Percentiles rank a stretch among this genome's conserved stretches.
These are phyloP conservation scores for Cryptomyrus ogoouensis DNA, from an alignment of 2,113 vertebrate genomes.

Conservation along the genomic window DNA sequence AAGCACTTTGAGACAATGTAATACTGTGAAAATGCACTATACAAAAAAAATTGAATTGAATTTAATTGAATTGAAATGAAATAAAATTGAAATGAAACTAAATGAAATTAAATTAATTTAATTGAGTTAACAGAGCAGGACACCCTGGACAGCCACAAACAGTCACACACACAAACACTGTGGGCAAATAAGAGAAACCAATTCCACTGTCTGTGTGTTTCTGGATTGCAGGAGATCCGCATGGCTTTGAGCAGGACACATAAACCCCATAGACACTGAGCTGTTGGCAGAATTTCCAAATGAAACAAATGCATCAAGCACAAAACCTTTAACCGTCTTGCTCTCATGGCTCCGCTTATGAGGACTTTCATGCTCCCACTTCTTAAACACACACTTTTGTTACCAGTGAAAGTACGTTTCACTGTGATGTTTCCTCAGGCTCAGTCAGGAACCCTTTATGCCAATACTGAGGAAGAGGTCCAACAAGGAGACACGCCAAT, in stretches of 20 bases:
- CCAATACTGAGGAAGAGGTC: neutral
- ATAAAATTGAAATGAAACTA: no score
- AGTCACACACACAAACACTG: neutral
- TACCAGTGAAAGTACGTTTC: neutral
- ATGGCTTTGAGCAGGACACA: neutral
- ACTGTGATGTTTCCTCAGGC: neutral
- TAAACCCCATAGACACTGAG: neutral
- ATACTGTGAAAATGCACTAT: no score
- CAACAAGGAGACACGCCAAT: neutral
- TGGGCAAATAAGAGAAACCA: neutral
- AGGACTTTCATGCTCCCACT: neutral
- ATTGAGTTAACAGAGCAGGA: neutral
- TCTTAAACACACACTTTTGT: neutral
- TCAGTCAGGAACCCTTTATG: neutral
- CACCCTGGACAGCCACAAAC: neutral
- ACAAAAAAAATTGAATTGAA: no score
- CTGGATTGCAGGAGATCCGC: neutral
- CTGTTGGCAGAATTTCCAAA: neutral
- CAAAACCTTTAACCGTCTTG: neutral
- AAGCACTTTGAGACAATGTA: no score
- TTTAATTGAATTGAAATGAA: no score
- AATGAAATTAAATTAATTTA: no score
- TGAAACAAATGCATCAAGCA: neutral
- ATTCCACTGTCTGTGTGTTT: neutral
- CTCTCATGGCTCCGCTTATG: neutral